Evolutionary conservation across 2,888 invertebrate genomes (phyloP), one percentile per base, ranked within the genome.

Genomic region (Drosophila longiperda): DNA sequence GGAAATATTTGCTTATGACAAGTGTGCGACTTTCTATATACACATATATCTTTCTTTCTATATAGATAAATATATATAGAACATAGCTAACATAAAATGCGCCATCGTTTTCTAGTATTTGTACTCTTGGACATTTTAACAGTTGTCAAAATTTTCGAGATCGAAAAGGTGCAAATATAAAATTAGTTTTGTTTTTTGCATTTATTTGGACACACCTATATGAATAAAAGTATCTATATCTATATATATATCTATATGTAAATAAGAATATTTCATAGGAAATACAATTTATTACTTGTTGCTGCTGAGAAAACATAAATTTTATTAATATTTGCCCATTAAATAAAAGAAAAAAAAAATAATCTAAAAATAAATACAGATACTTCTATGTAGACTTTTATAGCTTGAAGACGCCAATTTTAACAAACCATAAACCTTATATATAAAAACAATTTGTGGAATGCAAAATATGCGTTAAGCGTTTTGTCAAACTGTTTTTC

Each of bases 261-360:
- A 36, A 32, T 45, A 1, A 45, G 20, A 52, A n/a, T 49, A 23
- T 58, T 62, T 68, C 52, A 78, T 75, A 72, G 73, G 75, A 83
- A 89, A 77, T 69, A 32, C 66, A 86, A 87, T 89, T 89, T 87
- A 89, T 87, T 89, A 86, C 82, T 89, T 83, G 65, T 75, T 80
- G 83, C 85, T 75, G 64, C 68, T 57, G 64, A 72, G 73, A 75
- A 70, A 83, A 87, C 83, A 85, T 58, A 32, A 82, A 89, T 85
- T 82, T 75, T 87, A 87, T 87, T 82, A 89, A 89, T 85, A 89
- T 87, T 85, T 73, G 70, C 34, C 62, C 71, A 87, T 86, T 80
- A 80, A 82, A 80, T 63, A 64, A 50, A 36, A 61, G 63, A 65
- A 59, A 50, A 36, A 61, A 65, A 72, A 64, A 55, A 72, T 73